Evolutionary conservation across 2,888 invertebrate species (phyloP), one percentile per base, ranked within the genome.

Genomic region (Colostygia pectinataria): DNA sequence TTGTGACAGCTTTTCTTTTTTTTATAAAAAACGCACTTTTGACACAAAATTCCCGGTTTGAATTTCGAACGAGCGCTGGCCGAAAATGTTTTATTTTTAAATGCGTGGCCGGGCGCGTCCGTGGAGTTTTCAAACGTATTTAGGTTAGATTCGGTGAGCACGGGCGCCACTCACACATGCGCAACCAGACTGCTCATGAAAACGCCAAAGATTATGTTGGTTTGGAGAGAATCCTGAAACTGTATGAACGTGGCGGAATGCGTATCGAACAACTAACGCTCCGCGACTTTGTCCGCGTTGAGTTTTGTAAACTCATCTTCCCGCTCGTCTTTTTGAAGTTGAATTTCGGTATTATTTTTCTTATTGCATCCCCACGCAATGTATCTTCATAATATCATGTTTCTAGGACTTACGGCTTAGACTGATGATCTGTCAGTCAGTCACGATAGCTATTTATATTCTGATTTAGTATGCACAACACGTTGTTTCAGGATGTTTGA

Each of bases 61-160:
- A 34, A 45, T 42, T 45, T 42, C 51, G 45, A 52, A 44, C 29
- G 24, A 46, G 32, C 37, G 48, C 55, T 52, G 44, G 52, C 45
- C 50, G 66, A 65, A 61, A 63, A 61, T 53, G 71, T 74, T 79
- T 82, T 83, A 83, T 78, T 87, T 86, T 82, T 88, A 83, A 84
- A 57, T 72, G 68, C 66, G 71, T 75, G 75, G 70, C 78, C 72
- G 80, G 74, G 74, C 77, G 79, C 80, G 79, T 76, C 78, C 73
- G 74, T 76, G 81, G 71, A 79, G 83, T 87, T 89, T 39, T 79
- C 80, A 78, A 87, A 81, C 79, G 79, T 75, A 88, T 87, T 86
- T 88, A 87, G 89, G 89, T 89, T 90, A 86, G 84, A 85, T 83
- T 83, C 70, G 78, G 81, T 80, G 83, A 78, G 83, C 77, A 83